phyloP scores from a whole-genome alignment of 2,888 invertebrate species.

The Drosophila paramelanica region DNA sequence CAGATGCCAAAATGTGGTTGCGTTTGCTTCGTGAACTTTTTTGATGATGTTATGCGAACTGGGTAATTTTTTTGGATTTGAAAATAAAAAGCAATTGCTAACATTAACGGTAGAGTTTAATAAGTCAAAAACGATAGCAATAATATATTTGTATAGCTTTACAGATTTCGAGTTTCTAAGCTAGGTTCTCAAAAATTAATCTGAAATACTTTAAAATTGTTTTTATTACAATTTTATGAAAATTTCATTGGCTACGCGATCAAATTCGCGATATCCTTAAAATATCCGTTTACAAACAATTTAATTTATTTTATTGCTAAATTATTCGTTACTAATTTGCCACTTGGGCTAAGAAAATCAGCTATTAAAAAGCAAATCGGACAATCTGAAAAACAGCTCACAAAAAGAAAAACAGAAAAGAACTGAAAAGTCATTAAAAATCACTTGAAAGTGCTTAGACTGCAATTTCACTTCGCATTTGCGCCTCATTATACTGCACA shows the following conservation, averaged over 20 bases:
- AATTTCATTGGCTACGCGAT: no score
- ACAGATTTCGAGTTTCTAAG: no score
- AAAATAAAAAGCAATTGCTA: background rate
- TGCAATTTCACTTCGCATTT: slow-evolving; percentile 66
- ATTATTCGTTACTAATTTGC: slow-evolving; percentile 27
- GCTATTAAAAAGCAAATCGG: slow-evolving; percentile 5
- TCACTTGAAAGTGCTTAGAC: slow-evolving; percentile 68
- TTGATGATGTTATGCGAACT: background rate
- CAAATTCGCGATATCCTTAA: background rate
- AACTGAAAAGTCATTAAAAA: slow-evolving; percentile 71
- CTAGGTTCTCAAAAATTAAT: no score
- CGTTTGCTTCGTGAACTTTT: background rate
- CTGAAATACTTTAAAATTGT: no score
- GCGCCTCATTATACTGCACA: slow-evolving; percentile 57
- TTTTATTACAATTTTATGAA: no score
- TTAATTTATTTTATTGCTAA: slow-evolving; percentile 19
- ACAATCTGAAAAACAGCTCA: slow-evolving; percentile 5
- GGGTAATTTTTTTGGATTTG: background rate
- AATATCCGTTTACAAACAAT: background rate
- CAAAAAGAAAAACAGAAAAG: slow-evolving; percentile 17
- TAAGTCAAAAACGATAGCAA: background rate
- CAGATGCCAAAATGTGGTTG: background rate
- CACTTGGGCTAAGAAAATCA: slow-evolving; percentile 15
- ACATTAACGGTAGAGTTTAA: no score
- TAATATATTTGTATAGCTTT: background rate